Percentiles rank a stretch among this genome's conserved stretches.
phyloP scores from a whole-genome alignment of 1,140 invertebrate species.

The Drosophila hydei region DNA sequence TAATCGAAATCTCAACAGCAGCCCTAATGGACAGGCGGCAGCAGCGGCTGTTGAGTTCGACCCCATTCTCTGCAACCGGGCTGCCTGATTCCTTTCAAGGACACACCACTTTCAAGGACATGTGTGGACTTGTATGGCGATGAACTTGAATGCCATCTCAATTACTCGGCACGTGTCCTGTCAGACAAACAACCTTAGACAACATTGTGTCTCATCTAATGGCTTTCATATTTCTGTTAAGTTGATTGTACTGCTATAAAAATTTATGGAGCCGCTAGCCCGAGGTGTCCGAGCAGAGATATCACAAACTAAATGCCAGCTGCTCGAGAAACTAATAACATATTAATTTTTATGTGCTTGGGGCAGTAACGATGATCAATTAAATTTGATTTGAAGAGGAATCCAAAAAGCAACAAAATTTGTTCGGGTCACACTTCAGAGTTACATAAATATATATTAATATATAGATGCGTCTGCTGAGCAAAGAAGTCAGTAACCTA shows the following conservation, averaged over 20 bases:
- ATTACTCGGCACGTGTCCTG: slow-evolving; percentile 50
- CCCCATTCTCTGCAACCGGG: slow-evolving; percentile 4
- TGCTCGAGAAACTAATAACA: slow-evolving; percentile 22
- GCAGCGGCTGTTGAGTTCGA: slow-evolving; percentile 25
- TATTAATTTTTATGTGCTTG: slow-evolving; percentile 19
- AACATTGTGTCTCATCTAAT: slow-evolving; percentile 52
- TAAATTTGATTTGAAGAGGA: background rate
- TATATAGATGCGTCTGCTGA: too few relatives aligned
- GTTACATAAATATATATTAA: too few relatives aligned
- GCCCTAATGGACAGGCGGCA: slow-evolving; percentile 41
- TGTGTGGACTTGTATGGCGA: slow-evolving; percentile 15
- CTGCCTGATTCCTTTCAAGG: slow-evolving; percentile 17
- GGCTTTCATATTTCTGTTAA: slow-evolving; percentile 48
- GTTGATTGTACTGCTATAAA: slow-evolving; percentile 38
- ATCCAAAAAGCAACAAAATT: background rate
- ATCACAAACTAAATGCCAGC: slow-evolving; percentile 12
- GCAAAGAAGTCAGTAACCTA: too few relatives aligned
- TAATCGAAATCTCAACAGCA: slow-evolving; percentile 43
- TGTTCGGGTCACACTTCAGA: background rate
- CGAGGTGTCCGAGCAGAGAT: slow-evolving; percentile 18
- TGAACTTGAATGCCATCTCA: slow-evolving; percentile 41
- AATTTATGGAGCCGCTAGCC: slow-evolving; percentile 35
- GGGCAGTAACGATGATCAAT: slow-evolving; percentile 18
- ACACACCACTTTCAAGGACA: slow-evolving; percentile 21
- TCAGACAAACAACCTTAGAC: slow-evolving; percentile 32